phyloP scores from a whole-genome alignment of 2,888 invertebrate species.

The Limenitis camilla region DNA sequence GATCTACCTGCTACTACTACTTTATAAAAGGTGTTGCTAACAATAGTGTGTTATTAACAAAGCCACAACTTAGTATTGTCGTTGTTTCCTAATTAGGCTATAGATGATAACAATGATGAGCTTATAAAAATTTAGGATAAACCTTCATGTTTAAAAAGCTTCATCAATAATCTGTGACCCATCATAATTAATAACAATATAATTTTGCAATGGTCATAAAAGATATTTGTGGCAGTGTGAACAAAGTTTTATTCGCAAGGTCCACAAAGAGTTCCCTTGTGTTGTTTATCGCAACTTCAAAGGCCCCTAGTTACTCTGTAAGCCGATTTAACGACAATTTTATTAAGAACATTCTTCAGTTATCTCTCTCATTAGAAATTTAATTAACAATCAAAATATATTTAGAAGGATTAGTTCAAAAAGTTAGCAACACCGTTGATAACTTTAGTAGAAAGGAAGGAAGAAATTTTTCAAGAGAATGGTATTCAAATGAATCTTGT shows the following conservation, averaged over 20 bases:
- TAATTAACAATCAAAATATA: constrained; percentile 10
- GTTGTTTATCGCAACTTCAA: constrained; percentile 22
- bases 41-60: too few species aligned
- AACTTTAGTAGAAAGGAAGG: neutral
- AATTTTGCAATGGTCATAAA: too few species aligned
- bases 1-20: too few species aligned
- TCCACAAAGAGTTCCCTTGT: constrained; percentile 17
- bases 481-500: too few species aligned
- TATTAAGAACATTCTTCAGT: constrained; percentile 11
- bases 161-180: too few species aligned
- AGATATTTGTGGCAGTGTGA: too few species aligned
- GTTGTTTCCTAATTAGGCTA: too few species aligned
- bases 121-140: too few species aligned
- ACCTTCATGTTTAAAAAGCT: too few species aligned
- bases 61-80: too few species aligned
- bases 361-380: constrained; percentile 10
- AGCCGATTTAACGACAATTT: constrained; percentile 20
- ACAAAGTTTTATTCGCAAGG: constrained; percentile 4
- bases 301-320: constrained; percentile 18
- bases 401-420: neutral
- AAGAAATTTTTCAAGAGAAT: neutral
- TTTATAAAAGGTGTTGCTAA: too few species aligned
- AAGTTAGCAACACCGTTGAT: neutral
- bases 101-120: too few species aligned
- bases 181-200: neutral